Base-by-base conservation (phyloP, 2,797 vertebrate genomes). In the Borostomias antarcticus region DNA sequence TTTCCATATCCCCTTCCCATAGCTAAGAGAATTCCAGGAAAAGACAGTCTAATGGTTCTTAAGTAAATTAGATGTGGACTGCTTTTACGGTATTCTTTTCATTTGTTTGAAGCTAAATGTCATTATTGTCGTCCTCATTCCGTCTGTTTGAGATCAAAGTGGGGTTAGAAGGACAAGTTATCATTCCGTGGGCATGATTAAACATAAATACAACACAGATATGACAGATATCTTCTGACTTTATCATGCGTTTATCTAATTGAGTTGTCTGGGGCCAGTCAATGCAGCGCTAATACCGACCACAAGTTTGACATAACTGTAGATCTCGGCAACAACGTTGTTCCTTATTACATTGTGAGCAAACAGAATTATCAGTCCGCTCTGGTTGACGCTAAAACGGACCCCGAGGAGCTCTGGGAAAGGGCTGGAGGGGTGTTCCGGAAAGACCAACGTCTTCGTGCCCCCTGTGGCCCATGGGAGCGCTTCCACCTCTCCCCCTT, bases 11-110 rank as follows among this genome's bases (percentile, higher is more conserved):
- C 66, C 64, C 33, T 56, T 29, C 9, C 35, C 48, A 17, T 56
- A 51, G 47, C 28, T 52, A 26, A 9, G 43, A 17, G 21, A n/a
- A 32, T 43, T 45, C 51, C 33, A 23, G 37, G 21, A 56, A 61
- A 70, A 11, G 32, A 19, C 40, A 64, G 59, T 19, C 66, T 51
- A 57, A 37, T 50, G 56, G 29, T 28, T 62, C 28, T 35, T 64
- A 61, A 68, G 30, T 68, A 33, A 64, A 60, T 72, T 72, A 40
- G 30, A 50, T 69, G 48, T 37, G 58, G 58, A 59, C 33, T 40
- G n/a, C 7, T 26, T 50, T 25, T 15, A 23, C 43, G 52, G 17
- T 56, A 8, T 45, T 40, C 15, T n/a, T 50, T 58, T 17, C 52
- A 8, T n/a, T 33, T 54, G 32, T 19, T 33, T 2, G 33, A 43